Percentiles rank a stretch among this genome's conserved stretches.
These are phyloP conservation scores for Rhagium mordax DNA, from an alignment of 2,888 invertebrate genomes.

Conservation along the genomic window DNA sequence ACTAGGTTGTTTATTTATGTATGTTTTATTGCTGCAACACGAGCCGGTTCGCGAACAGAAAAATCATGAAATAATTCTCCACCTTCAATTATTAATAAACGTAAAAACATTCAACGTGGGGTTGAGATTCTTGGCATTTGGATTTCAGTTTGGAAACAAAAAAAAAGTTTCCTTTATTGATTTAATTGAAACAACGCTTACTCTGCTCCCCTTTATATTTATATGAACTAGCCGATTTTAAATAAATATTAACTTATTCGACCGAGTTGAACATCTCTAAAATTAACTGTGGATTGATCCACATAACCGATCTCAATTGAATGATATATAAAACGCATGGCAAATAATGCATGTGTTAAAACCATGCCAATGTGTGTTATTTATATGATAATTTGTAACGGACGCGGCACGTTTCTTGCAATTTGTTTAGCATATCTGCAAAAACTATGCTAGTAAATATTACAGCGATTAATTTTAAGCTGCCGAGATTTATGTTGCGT, in stretches of 20 bases:
- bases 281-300: slow-evolving; percentile 21
- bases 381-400: slow-evolving; percentile 7
- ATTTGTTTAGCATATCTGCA: background rate
- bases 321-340: slow-evolving; percentile 6
- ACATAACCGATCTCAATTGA: slow-evolving; percentile 2
- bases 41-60: background rate
- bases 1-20: background rate
- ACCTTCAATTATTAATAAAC: no score
- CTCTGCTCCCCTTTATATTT: background rate
- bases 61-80: no score
- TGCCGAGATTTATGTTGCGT: background rate
- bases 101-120: no score
- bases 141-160: no score
- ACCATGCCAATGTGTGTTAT: background rate
- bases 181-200: no score
- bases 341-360: slow-evolving; percentile 7
- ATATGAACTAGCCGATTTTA: no score
- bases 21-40: slow-evolving; percentile 6
- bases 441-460: background rate
- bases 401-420: background rate
- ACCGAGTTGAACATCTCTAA: background rate
- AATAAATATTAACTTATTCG: background rate
- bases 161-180: no score
- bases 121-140: no score
- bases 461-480: background rate